A percentile compares a stretch with the other conserved stretches of the same genome.
Conservation (phyloP, 1,140 invertebrate species). For the Listronotus bonariensis region DNA sequence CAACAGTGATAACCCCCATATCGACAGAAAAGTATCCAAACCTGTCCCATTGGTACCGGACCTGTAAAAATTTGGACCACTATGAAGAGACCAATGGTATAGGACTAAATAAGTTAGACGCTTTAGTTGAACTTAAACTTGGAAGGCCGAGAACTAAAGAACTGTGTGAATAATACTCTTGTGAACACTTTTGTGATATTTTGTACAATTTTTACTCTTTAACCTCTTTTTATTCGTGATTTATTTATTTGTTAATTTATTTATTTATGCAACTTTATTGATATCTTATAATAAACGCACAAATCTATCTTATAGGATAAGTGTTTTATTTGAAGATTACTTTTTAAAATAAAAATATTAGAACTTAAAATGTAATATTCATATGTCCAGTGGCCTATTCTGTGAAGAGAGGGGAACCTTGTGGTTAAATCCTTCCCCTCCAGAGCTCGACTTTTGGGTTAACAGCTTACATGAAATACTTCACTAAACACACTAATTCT, state of each 20-base stretch:
- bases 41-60: slow-evolving; percentile 48
- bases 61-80: slow-evolving; percentile 47
- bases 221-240: slow-evolving; percentile 20
- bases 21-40: slow-evolving; percentile 50
- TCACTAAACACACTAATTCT: no score
- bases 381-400: no score
- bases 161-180: slow-evolving; percentile 38
- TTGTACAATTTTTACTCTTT: slow-evolving; percentile 40
- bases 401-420: no score
- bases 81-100: slow-evolving; percentile 48
- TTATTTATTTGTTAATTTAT: slow-evolving; percentile 30
- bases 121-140: slow-evolving; percentile 45
- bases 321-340: slow-evolving; percentile 1
- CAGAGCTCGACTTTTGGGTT: no score
- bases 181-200: slow-evolving; percentile 36
- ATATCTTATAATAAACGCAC: slow-evolving; percentile 32
- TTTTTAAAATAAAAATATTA: no score
- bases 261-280: slow-evolving; percentile 30
- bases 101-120: slow-evolving; percentile 48
- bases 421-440: no score
- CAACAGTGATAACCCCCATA: slow-evolving; percentile 47
- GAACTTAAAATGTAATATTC: no score
- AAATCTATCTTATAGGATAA: slow-evolving; percentile 7
- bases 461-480: no score
- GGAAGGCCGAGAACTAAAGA: slow-evolving; percentile 46